Evolutionary conservation across 1,140 invertebrate genomes (phyloP).

Genomic region (Homarus americanus): DNA sequence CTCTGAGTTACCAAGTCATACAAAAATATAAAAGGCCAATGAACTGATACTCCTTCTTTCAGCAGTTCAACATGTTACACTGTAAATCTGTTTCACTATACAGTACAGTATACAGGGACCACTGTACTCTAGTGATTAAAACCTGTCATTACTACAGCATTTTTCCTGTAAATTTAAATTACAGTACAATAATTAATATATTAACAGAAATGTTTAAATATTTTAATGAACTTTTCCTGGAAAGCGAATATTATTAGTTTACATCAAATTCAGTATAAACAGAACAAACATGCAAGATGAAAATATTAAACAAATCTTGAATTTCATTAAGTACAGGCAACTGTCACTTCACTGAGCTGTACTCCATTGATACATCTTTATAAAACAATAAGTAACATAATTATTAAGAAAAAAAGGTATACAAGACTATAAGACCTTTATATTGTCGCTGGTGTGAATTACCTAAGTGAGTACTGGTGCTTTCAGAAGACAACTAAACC

Average conservation of each 20-base stretch:
- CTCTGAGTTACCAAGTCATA: slow-evolving; percentile 25
- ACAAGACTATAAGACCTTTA: too few species aligned
- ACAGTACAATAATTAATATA: background rate
- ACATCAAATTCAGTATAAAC: background rate
- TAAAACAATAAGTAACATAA: too few species aligned
- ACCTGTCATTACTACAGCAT: background rate
- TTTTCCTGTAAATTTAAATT: background rate
- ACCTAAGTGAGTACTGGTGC: too few species aligned
- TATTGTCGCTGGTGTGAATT: too few species aligned
- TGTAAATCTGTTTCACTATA: too few species aligned
- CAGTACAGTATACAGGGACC: background rate
- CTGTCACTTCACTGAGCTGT: too few species aligned
- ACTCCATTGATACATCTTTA: too few species aligned
- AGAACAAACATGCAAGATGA: too few species aligned
- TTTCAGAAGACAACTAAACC: too few species aligned
- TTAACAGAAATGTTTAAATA: background rate
- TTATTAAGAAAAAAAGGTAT: too few species aligned
- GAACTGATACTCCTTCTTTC: background rate
- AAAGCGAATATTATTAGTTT: background rate
- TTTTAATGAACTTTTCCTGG: background rate
- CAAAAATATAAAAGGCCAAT: slow-evolving; percentile 8
- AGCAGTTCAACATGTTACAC: background rate
- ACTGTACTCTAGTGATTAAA: background rate
- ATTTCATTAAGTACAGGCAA: too few species aligned
- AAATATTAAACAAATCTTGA: too few species aligned